A percentile compares a stretch with the other conserved stretches of the same genome.
phyloP scores from a whole-genome alignment of 2,797 vertebrate species.

The Neoniphon sammara region DNA sequence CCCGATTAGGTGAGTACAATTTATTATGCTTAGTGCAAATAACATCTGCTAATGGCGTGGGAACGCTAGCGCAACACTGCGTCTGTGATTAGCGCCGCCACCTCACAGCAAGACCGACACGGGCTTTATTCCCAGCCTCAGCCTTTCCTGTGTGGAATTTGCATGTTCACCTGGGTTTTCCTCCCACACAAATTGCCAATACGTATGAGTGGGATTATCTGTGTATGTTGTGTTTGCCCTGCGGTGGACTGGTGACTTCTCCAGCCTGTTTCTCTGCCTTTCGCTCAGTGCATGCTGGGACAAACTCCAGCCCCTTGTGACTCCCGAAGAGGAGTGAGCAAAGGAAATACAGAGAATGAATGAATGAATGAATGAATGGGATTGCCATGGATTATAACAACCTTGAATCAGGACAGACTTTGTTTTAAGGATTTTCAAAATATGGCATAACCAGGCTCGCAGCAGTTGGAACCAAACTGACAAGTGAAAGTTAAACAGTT shows the following conservation, averaged over 20 bases:
- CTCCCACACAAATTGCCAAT: neutral
- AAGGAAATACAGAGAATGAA: too few species aligned
- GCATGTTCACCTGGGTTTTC: too few species aligned
- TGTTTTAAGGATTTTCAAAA: constrained; percentile 4
- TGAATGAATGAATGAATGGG: too few species aligned
- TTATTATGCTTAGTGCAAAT: constrained; percentile 8
- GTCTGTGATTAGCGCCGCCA: neutral
- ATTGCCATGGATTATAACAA: neutral
- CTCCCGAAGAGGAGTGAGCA: too few species aligned
- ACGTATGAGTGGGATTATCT: neutral
- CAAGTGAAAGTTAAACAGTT: constrained; percentile 27
- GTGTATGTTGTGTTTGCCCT: neutral
- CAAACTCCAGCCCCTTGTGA: too few species aligned
- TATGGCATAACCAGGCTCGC: neutral
- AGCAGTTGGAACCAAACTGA: constrained; percentile 11
- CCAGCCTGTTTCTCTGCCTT: too few species aligned
- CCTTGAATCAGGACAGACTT: neutral
- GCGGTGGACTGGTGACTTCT: too few species aligned
- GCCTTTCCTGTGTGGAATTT: neutral
- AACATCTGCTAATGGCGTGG: neutral
- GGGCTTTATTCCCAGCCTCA: neutral
- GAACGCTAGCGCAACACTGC: accelerated
- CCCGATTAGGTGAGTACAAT: constrained; percentile 74
- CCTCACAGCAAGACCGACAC: neutral
- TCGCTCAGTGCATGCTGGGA: too few species aligned